Conservation (phyloP, 2,113 vertebrate species). For the Ancistrus triradiatus region DNA sequence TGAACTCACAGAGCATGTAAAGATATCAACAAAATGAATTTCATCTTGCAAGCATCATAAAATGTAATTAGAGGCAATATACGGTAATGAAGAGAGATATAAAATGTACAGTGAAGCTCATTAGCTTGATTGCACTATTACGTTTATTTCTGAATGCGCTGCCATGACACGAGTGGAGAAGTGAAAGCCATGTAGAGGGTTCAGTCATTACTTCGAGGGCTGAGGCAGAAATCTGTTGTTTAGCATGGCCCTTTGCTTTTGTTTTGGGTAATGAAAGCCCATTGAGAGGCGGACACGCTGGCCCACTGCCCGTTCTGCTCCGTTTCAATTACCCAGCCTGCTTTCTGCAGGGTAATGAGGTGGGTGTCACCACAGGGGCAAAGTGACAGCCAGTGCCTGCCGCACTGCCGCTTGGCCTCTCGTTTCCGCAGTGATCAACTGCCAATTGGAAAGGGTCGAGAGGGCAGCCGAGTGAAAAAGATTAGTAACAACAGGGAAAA, state of each 20-base stretch:
- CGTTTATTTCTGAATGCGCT: constrained; percentile 35
- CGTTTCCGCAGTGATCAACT: constrained; percentile 61
- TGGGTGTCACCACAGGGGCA: constrained; percentile 68
- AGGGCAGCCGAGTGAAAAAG: constrained; percentile 28
- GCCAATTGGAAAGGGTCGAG: constrained; percentile 37
- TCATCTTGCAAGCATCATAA: constrained; percentile 12
- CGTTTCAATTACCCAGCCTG: constrained; percentile 72
- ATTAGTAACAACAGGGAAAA: constrained; percentile 10
- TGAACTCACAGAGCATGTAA: constrained; percentile 10
- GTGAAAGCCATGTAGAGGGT: constrained; percentile 43
- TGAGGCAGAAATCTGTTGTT: constrained; percentile 57
- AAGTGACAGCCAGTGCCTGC: constrained; percentile 62
- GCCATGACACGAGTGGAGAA: constrained; percentile 44
- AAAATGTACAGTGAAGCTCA: constrained; percentile 33
- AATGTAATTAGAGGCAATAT: constrained; percentile 25
- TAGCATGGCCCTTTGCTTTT: constrained; percentile 60
- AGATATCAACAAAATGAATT: constrained; percentile 20
- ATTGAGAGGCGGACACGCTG: constrained; percentile 62
- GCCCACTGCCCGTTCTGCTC: constrained; percentile 63
- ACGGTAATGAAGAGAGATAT: constrained; percentile 7
- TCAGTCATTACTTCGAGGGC: constrained; percentile 56
- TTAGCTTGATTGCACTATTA: constrained; percentile 45
- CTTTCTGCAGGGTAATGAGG: constrained; percentile 65
- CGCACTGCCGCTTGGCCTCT: constrained; percentile 58
- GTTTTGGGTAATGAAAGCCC: constrained; percentile 64